Evolutionary conservation across 2,888 invertebrate genomes (phyloP).

Genomic region (Isoperla grammatica): DNA sequence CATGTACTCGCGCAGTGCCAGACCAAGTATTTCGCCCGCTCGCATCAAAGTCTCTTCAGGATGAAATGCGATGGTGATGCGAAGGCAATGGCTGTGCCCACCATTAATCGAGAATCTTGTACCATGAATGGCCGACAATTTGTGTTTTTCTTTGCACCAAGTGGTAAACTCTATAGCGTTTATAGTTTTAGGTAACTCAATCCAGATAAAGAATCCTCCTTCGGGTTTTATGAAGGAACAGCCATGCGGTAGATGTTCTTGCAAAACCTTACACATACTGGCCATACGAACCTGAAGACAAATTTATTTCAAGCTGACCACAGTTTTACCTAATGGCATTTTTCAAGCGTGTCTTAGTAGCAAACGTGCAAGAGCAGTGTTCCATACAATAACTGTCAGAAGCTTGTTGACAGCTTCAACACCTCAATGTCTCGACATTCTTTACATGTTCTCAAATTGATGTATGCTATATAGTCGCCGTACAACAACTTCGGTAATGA

Average conservation of each 20-base stretch:
- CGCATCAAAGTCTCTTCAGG: constrained; percentile 39
- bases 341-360: no score
- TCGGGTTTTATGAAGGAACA: constrained; percentile 44
- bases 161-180: constrained; percentile 43
- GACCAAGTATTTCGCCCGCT: constrained; percentile 43
- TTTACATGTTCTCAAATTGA: no score
- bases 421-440: no score
- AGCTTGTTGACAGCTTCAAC: no score
- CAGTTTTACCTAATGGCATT: no score
- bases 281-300: constrained; percentile 43
- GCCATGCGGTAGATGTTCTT: constrained; percentile 42
- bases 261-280: constrained; percentile 43
- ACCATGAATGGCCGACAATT: constrained; percentile 47
- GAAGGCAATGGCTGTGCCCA: constrained; percentile 42
- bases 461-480: no score
- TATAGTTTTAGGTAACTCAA: constrained; percentile 45
- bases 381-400: no score
- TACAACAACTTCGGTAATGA: no score
- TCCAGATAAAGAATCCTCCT: constrained; percentile 60
- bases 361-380: no score
- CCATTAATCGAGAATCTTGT: constrained; percentile 42
- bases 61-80: constrained; percentile 51
- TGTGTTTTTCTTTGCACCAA: constrained; percentile 43
- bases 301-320: background rate
- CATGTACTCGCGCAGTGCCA: constrained; percentile 21